Base-by-base conservation (phyloP, 2,888 invertebrate species). In the Piscicola geometra region DNA sequence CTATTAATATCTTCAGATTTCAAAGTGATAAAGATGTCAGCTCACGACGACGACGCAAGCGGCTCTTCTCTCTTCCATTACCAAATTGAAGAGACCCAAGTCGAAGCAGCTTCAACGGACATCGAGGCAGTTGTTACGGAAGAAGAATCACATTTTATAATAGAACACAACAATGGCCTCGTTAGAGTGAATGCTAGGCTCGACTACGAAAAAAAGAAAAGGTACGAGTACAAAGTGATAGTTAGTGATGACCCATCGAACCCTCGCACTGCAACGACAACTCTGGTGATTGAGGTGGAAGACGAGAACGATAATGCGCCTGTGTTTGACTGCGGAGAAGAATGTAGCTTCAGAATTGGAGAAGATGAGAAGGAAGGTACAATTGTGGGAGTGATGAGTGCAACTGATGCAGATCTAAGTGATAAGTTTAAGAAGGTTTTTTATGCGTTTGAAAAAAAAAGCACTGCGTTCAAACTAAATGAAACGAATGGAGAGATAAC, bases 181-280 rank as follows among this genome's bases (percentile, higher is more conserved):
- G 66, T 79, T 5, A 77, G 70, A 15, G 78, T 78, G 18, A 78
- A 77, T 30, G 64, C 75, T 30, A 47, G 56, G 12, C 78, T 79
- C 30, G 79, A 79, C 75, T 77, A 72, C 32, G 79, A 79, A 70
- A 52, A 71, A 3, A 36, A 68, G 32, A 56, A 71, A n/a, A 71
- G 67, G 52, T 77, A 75, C 75, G 78, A 80, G 47, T 83, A 83
- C 76, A 77, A 79, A 5, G 81, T 83, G 9, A 77, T 81, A 1
- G 83, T 82, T 21, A 79, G 77, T 3, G 83, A 83, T 78, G 80
- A 81, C 70, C 83, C 83, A 0, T 79, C 78, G 3, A 82, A 82
- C 0, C 78, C 81, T 1, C 70, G 79, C 12, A 69, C 18, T 25
- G 56, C 36, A n/a, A 30, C 56, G n/a, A 41, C 33, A 1, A 52